Base-by-base conservation (phyloP, 64 coral and sea anemone species). In the Anthopleura sola region DNA sequence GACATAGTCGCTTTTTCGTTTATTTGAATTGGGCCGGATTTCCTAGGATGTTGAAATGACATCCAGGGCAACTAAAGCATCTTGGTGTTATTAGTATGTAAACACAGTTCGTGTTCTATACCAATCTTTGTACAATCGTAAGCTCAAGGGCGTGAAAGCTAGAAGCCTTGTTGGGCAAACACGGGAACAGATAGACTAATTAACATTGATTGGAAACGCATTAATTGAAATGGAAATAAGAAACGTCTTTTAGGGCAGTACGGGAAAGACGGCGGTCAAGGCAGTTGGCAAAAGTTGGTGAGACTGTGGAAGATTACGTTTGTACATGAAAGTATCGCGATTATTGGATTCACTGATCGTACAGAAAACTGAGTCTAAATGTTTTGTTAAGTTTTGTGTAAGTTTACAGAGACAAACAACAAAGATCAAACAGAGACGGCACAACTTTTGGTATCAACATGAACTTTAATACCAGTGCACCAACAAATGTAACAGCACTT, bases 21-120 rank as follows among this genome's bases (percentile, higher is more conserved):
- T 15, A 32, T 71, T 71, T 71, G 66, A 32, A 3, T 71, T 71
- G 28, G 11, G 14, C 29, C 66, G 66, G 66, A 71, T n/a, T 71
- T 32, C 34, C 66, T 15, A 33, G 29, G 66, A 71, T 12, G 28
- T 71, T 32, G 23, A 71, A 3, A 34, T 71, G 66, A 71, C 66
- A 71, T 15, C n/a, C 13, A 71, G 28, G 28, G 66, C 31, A 71
- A 36, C 29, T 15, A 28, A 71, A 71, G 13, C 66, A 34, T 71
- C 66, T 71, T 34, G 66, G 66, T 71, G 66, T 71, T 71, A 13
- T 71, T 71, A 71, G n/a, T 71, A 71, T 71, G 31, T 14, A 71
- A 71, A 71, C 66, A 71, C 13, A 13, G 11, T 31, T 31, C 28
- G 26, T 71, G 28, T 71, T 71, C 31, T 34, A 32, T 71, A 71